Percentiles rank a stretch among this genome's conserved stretches.
Evolutionary conservation across 1,140 invertebrate species (phyloP).

Genomic region (Drosophila yakuba): DNA sequence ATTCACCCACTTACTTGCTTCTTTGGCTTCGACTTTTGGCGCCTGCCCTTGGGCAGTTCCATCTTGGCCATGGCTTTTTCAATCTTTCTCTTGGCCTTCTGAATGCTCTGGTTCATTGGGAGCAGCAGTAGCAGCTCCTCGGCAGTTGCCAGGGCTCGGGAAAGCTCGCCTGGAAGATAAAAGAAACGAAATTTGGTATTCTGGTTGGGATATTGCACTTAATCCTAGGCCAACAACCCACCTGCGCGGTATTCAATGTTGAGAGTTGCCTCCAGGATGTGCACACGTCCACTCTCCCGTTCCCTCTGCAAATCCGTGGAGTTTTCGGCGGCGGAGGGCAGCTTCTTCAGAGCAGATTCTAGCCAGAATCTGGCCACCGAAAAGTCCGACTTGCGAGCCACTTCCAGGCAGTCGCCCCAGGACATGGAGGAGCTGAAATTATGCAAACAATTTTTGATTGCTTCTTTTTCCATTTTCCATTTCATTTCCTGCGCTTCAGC

Average conservation of each 20-base stretch:
- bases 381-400: slow-evolving; percentile 67
- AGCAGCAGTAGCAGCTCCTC: slow-evolving; percentile 55
- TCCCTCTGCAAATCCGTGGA: slow-evolving; percentile 34
- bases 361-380: slow-evolving; percentile 74
- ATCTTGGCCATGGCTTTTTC: slow-evolving; percentile 38
- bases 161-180: slow-evolving; percentile 54
- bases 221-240: slow-evolving; percentile 23
- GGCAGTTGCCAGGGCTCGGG: slow-evolving; percentile 45
- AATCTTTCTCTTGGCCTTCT: slow-evolving; percentile 56
- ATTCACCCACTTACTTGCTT: slow-evolving; percentile 13
- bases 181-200: slow-evolving; percentile 1
- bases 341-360: slow-evolving; percentile 64
- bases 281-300: slow-evolving; percentile 29
- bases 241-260: slow-evolving; percentile 70
- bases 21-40: slow-evolving; percentile 42
- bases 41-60: slow-evolving; percentile 25
- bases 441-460: slow-evolving; percentile 47
- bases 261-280: slow-evolving; percentile 60
- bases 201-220: slow-evolving; percentile 14
- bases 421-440: slow-evolving; percentile 66
- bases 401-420: slow-evolving; percentile 81
- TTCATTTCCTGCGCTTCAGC: not conserved
- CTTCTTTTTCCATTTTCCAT: slow-evolving; percentile 20
- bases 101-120: slow-evolving; percentile 42
- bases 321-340: slow-evolving; percentile 44